phyloP scores from a whole-genome alignment of 2,888 invertebrate species.

The Lamproptera curius region DNA sequence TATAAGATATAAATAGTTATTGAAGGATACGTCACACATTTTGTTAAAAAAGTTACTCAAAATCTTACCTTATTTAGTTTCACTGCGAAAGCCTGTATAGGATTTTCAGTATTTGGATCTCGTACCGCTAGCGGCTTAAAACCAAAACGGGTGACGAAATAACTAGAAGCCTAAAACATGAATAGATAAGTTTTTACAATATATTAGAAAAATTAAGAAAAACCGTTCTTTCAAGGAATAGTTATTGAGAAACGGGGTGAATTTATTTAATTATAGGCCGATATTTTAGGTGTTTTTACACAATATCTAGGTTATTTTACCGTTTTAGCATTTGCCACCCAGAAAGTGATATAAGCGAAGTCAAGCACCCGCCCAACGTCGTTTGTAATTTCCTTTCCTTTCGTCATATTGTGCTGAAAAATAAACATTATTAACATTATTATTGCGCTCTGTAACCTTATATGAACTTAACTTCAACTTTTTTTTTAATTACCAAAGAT shows the following conservation, averaged over 20 bases:
- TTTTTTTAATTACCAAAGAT: no score
- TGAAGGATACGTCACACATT: no score
- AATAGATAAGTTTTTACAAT: no score
- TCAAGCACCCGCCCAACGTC: constrained; percentile 50
- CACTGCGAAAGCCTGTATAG: constrained; percentile 90
- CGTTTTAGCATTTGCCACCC: constrained; percentile 66
- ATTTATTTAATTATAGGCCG: no score
- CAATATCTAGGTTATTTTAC: constrained; percentile 40
- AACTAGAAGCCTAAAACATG: constrained; percentile 88
- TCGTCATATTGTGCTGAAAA: constrained; percentile 50
- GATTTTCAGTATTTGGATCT: constrained; percentile 90
- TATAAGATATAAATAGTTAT: no score
- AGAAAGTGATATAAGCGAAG: constrained; percentile 65
- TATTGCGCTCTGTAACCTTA: no score
- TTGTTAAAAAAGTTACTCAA: background rate
- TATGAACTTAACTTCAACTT: no score
- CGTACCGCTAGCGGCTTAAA: constrained; percentile 93
- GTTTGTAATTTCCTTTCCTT: constrained; percentile 27
- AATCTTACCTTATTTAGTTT: constrained; percentile 88
- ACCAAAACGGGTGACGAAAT: constrained; percentile 93
- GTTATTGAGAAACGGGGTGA: background rate
- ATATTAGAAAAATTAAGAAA: no score
- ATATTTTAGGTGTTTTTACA: no score
- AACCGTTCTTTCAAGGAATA: no score
- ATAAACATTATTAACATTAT: no score